phyloP scores from a whole-genome alignment of 2,888 invertebrate species.

The Ernsta delagoae region DNA sequence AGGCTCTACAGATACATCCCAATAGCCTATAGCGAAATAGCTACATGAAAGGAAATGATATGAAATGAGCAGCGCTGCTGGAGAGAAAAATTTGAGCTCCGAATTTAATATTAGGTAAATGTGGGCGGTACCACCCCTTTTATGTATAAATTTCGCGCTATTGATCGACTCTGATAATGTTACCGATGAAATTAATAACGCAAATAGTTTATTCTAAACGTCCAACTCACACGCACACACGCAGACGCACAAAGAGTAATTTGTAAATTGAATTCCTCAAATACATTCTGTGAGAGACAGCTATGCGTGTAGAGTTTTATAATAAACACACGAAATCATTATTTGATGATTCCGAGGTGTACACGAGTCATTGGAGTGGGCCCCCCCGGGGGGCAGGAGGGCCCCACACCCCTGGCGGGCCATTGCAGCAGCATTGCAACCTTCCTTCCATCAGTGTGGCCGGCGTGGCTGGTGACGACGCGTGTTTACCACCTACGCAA shows the following conservation, averaged over 20 bases:
- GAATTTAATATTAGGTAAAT: slow-evolving; percentile 27
- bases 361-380: slow-evolving; percentile 73
- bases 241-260: slow-evolving; percentile 48
- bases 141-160: slow-evolving; percentile 50
- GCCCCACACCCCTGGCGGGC: slow-evolving; percentile 60
- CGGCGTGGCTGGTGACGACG: slow-evolving; percentile 79
- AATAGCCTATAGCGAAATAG: slow-evolving; percentile 1
- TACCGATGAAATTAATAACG: slow-evolving; percentile 65
- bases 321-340: slow-evolving; percentile 82
- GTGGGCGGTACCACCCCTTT: slow-evolving; percentile 34
- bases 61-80: slow-evolving; percentile 27
- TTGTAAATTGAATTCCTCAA: slow-evolving; percentile 53
- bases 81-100: slow-evolving; percentile 30
- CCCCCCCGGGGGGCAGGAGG: slow-evolving; percentile 53
- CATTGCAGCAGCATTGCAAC: slow-evolving; percentile 75
- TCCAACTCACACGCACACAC: slow-evolving; percentile 49
- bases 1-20: neutral
- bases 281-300: slow-evolving; percentile 42
- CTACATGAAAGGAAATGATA: slow-evolving; percentile 24
- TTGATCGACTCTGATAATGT: slow-evolving; percentile 63
- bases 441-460: slow-evolving; percentile 79
- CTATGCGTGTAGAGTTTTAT: slow-evolving; percentile 65
- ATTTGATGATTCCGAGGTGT: slow-evolving; percentile 82
- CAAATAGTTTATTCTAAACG: slow-evolving; percentile 70
- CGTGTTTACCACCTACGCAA: slow-evolving; percentile 83